phyloP scores from a whole-genome alignment of 2,797 vertebrate genomes.

The Eidolon dupreanum region DNA sequence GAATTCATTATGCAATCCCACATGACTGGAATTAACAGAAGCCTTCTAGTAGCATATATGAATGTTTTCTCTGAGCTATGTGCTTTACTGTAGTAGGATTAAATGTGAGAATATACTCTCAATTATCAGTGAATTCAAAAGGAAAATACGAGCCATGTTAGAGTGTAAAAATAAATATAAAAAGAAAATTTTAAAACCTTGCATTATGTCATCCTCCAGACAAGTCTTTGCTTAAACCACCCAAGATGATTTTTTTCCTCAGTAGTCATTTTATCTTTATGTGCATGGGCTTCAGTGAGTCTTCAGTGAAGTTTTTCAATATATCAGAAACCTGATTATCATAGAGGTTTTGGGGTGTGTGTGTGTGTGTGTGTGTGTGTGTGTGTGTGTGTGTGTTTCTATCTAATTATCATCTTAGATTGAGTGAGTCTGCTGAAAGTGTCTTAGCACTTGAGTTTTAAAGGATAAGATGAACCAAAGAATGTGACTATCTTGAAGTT shows the following conservation, averaged over 20 bases:
- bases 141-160: not conserved
- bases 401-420: not conserved
- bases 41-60: not conserved
- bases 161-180: constrained; percentile 30
- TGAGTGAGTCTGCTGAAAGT: not conserved
- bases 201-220: not conserved
- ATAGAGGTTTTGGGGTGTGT: not conserved
- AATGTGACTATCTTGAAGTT: not conserved
- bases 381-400: not conserved
- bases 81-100: not conserved
- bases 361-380: not conserved
- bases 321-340: not conserved
- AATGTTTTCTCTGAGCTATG: constrained; percentile 17
- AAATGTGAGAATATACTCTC: not conserved
- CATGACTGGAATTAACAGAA: constrained; percentile 31
- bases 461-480: not conserved
- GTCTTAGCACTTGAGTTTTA: not conserved
- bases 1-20: constrained; percentile 46
- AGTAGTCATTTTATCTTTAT: not conserved
- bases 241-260: not conserved
- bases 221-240: not conserved
- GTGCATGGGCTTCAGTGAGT: not conserved
- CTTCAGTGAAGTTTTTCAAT: not conserved
- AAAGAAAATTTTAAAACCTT: not conserved
- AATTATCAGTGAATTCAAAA: constrained; percentile 28